phyloP scores from a whole-genome alignment of 2,113 vertebrate species.

The Brachyhypopomus gauderio region DNA sequence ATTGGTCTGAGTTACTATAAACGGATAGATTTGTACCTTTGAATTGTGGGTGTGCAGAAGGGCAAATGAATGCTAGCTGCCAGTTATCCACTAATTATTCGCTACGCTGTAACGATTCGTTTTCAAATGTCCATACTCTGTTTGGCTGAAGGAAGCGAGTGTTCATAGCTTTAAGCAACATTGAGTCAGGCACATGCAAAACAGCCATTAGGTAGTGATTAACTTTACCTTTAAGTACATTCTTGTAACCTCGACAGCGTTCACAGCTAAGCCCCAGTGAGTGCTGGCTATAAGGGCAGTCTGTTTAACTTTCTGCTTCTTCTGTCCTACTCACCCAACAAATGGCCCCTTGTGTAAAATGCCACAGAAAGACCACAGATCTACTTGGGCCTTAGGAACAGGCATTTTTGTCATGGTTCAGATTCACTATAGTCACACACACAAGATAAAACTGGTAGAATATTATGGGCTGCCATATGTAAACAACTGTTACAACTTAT shows the following conservation, averaged over 20 bases:
- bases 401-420: not conserved
- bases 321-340: not conserved
- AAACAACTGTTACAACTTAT: too few relatives aligned
- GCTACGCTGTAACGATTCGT: not conserved
- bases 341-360: constrained; percentile 8
- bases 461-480: too few relatives aligned
- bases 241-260: not conserved
- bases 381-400: not conserved
- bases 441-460: too few relatives aligned
- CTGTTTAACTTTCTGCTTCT: not conserved
- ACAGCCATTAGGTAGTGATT: not conserved
- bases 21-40: not conserved
- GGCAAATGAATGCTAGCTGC: too few relatives aligned
- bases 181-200: not conserved
- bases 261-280: not conserved
- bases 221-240: not conserved
- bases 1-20: not conserved
- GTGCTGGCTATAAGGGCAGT: not conserved
- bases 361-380: not conserved
- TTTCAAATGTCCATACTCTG: not conserved
- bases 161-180: not conserved
- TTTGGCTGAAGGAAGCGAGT: not conserved
- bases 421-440: too few relatives aligned
- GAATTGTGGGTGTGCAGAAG: not conserved
- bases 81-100: too few relatives aligned